Percentiles rank a stretch among this genome's conserved stretches.
phyloP scores from a whole-genome alignment of 2,113 vertebrate genomes.

The Trogon melanurus region DNA sequence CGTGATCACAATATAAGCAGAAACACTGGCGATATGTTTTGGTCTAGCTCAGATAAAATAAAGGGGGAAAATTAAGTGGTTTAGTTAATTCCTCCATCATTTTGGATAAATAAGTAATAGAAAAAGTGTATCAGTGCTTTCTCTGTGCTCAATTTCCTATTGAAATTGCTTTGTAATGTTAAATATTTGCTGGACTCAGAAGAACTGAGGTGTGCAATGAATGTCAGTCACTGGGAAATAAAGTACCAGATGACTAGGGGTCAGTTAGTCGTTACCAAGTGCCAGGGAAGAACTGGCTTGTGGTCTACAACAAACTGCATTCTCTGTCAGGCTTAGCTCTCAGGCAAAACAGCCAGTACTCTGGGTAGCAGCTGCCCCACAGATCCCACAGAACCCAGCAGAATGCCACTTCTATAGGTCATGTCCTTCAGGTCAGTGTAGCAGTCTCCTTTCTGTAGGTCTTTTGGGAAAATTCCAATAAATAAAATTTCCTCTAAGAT shows the following conservation, averaged over 20 bases:
- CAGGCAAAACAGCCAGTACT: not conserved
- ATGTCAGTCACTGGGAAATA: not conserved
- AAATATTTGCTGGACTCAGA: not conserved
- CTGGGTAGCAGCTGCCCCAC: not conserved
- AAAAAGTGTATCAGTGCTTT: not conserved
- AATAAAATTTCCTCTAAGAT: not conserved
- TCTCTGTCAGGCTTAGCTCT: not conserved
- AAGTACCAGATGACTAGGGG: not conserved
- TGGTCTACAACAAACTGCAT: not conserved
- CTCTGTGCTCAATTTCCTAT: not conserved
- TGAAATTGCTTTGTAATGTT: not conserved
- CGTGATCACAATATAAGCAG: not conserved
- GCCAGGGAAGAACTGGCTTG: not conserved
- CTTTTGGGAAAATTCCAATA: not conserved
- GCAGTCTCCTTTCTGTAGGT: not conserved
- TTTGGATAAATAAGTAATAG: not conserved
- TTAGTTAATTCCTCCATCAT: not conserved
- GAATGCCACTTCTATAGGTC: not conserved
- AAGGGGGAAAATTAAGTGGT: not conserved
- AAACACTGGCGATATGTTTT: not conserved
- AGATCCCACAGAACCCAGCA: rapidly evolving
- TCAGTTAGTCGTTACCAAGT: not conserved
- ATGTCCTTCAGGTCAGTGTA: not conserved
- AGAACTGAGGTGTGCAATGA: not conserved
- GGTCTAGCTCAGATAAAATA: not conserved